Evolutionary conservation across 2,888 invertebrate genomes (phyloP).

Genomic region (Apodemia hepburni): DNA sequence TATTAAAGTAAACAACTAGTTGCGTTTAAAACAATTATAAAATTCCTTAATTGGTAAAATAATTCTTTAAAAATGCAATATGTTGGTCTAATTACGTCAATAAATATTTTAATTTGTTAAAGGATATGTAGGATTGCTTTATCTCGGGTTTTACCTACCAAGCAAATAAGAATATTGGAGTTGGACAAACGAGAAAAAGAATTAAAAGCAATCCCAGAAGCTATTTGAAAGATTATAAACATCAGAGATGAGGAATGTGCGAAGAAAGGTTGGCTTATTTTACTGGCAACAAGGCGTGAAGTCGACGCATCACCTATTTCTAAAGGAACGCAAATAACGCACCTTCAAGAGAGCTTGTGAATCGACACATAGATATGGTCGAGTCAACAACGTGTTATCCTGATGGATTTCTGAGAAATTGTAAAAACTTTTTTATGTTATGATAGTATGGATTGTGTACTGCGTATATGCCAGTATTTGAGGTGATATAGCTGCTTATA

Average conservation of each 20-base stretch:
- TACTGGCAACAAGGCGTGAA: conserved; percentile 56
- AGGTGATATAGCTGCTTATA: too few relatives aligned
- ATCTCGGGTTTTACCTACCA: too few relatives aligned
- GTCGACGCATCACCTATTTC: conserved; percentile 68
- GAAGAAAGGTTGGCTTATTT: conserved; percentile 48
- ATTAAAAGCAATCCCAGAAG: conserved; percentile 22
- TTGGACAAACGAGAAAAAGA: conserved; percentile 39
- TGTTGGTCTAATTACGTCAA: too few relatives aligned
- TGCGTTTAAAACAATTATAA: too few relatives aligned
- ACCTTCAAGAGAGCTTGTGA: conserved; percentile 64
- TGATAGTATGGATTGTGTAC: too few relatives aligned
- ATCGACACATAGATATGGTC: conserved; percentile 52
- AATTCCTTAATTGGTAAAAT: too few relatives aligned
- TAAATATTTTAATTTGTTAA: too few relatives aligned
- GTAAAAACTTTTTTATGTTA: not conserved
- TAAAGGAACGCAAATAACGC: conserved; percentile 73
- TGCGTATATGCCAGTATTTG: too few relatives aligned
- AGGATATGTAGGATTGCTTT: too few relatives aligned
- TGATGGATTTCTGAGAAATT: not conserved
- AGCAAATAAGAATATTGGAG: not conserved
- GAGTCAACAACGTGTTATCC: conserved; percentile 25
- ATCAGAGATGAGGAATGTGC: conserved; percentile 45
- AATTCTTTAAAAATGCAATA: too few relatives aligned
- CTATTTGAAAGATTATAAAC: conserved; percentile 26
- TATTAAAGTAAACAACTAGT: too few relatives aligned